Evolutionary conservation across 1,140 invertebrate genomes (phyloP).

Genomic region (Hylaeus anthracinus): DNA sequence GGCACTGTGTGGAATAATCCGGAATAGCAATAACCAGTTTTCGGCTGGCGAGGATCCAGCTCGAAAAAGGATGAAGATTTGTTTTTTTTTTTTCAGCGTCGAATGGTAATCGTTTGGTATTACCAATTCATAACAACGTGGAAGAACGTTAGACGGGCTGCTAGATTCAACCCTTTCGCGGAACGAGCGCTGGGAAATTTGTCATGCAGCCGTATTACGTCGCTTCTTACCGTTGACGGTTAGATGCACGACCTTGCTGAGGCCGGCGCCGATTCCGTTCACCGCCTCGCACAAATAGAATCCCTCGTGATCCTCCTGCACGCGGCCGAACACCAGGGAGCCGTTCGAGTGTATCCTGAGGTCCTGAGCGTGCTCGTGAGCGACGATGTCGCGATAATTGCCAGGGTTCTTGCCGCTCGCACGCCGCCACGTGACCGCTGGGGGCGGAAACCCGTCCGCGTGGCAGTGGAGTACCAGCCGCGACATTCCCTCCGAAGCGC

Average conservation of each 20-base stretch:
- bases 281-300: slow-evolving; percentile 96
- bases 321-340: slow-evolving; percentile 89
- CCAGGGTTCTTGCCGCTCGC: slow-evolving; percentile 90
- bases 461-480: slow-evolving; percentile 91
- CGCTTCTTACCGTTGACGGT: slow-evolving; percentile 88
- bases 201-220: no score
- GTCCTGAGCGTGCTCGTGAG: slow-evolving; percentile 77
- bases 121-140: no score
- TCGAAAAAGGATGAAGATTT: not conserved
- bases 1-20: slow-evolving; percentile 83
- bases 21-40: not conserved
- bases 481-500: slow-evolving; percentile 91
- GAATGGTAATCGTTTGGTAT: no score
- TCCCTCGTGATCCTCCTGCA: slow-evolving; percentile 92
- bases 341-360: slow-evolving; percentile 90
- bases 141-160: no score
- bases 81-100: no score
- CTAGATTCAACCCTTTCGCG: no score
- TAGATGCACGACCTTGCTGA: slow-evolving; percentile 93
- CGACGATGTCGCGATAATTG: slow-evolving; percentile 90
- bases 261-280: slow-evolving; percentile 93
- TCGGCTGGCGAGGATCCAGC: not conserved
- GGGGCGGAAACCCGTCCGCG: slow-evolving; percentile 94
- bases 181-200: no score
- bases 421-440: slow-evolving; percentile 93